These are phyloP conservation scores for Cinara cedri DNA, from an alignment of 2,888 invertebrate species.

Conservation along the genomic window DNA sequence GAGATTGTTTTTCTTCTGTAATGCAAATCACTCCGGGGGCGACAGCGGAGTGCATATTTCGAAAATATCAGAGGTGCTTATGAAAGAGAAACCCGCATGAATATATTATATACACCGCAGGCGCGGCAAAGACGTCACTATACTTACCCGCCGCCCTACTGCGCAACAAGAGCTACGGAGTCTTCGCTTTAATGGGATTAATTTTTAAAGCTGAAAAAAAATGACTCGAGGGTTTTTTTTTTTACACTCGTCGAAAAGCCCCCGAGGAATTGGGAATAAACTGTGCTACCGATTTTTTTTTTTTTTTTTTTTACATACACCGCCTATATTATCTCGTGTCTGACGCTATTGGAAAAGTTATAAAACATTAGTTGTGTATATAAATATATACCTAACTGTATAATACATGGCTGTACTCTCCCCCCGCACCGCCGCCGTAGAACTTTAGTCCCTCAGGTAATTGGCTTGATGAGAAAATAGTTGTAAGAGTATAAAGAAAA, in stretches of 20 bases:
- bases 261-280: constrained; percentile 48
- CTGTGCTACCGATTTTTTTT: constrained; percentile 51
- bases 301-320: too few species aligned
- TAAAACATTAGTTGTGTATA: constrained; percentile 34
- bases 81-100: constrained; percentile 56
- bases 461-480: constrained; percentile 44
- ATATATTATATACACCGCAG: constrained; percentile 51
- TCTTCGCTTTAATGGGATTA: constrained; percentile 56
- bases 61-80: constrained; percentile 56
- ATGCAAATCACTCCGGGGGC: constrained; percentile 53
- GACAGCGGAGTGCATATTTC: constrained; percentile 50
- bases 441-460: constrained; percentile 43
- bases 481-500: neutral
- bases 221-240: constrained; percentile 43
- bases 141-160: neutral
- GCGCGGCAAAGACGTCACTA: constrained; percentile 34
- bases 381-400: too few species aligned
- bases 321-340: neutral
- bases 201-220: constrained; percentile 54
- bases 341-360: constrained; percentile 42
- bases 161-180: constrained; percentile 25
- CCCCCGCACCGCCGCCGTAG: too few species aligned
- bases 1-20: constrained; percentile 57
- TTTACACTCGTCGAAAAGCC: constrained; percentile 38
- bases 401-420: too few species aligned